Percentiles rank a stretch among this genome's conserved stretches.
Conservation (phyloP, 2,113 vertebrate genomes). For the Pteropus alecto region DNA sequence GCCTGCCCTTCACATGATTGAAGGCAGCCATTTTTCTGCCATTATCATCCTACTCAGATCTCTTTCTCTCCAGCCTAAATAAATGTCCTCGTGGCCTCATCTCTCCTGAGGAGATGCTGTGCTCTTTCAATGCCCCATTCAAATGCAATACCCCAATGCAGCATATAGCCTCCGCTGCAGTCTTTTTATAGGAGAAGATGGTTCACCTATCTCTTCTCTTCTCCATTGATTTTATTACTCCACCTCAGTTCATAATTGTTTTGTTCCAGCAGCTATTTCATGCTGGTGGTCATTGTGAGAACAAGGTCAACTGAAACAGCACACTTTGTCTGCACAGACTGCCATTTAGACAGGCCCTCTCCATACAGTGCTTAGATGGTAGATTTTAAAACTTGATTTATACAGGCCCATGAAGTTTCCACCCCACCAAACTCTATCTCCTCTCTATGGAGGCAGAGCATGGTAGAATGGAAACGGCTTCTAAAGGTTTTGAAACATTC, state of each 20-base stretch:
- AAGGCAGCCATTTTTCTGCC: neutral
- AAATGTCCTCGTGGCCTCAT: neutral
- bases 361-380: neutral
- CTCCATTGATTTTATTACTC: slow-evolving; percentile 21
- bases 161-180: neutral
- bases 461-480: neutral
- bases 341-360: neutral
- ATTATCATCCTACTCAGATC: neutral
- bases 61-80: neutral
- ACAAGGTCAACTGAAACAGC: neutral
- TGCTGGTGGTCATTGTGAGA: neutral
- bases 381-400: neutral
- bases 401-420: neutral
- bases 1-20: neutral
- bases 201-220: neutral
- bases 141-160: accelerated
- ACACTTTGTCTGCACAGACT: neutral
- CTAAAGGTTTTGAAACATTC: neutral
- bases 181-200: neutral
- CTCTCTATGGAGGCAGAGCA: neutral
- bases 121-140: neutral
- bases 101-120: neutral
- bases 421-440: neutral
- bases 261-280: neutral
- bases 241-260: neutral